phyloP scores from a whole-genome alignment of 2,888 invertebrate species.

The Seira sanloemensis region DNA sequence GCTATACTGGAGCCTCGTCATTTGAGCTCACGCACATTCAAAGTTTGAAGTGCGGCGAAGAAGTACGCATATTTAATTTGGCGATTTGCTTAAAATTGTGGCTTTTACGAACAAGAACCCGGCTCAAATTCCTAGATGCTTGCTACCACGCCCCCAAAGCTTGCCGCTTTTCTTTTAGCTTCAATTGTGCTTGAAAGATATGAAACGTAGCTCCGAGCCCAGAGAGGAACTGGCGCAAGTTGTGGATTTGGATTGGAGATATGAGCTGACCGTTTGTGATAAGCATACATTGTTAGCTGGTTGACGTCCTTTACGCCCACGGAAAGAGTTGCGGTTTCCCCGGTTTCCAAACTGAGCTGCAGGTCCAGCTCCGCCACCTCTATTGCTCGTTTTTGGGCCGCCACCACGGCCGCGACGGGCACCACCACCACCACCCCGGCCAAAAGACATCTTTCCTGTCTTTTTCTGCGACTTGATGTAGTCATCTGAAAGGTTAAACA shows the following conservation, averaged over 20 bases:
- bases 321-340: slow-evolving; percentile 49
- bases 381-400: background rate
- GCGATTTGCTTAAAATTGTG: no score
- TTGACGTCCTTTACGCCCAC: slow-evolving; percentile 33
- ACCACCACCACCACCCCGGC: slow-evolving; percentile 47
- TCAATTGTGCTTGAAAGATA: background rate
- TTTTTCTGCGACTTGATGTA: slow-evolving; percentile 60
- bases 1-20: slow-evolving; percentile 14
- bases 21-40: background rate
- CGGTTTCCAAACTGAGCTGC: background rate
- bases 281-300: slow-evolving; percentile 48
- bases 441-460: slow-evolving; percentile 39
- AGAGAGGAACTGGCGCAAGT: background rate
- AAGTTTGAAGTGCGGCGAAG: background rate
- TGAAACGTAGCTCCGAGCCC: background rate
- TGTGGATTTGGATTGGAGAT: background rate
- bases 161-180: no score
- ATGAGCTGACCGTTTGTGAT: slow-evolving; percentile 20
- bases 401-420: background rate
- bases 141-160: no score
- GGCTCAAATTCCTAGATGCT: no score
- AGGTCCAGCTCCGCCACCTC: slow-evolving; percentile 20
- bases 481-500: slow-evolving; percentile 47
- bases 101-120: no score
- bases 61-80: no score